Evolutionary conservation across 1,140 invertebrate genomes (phyloP), one percentile per base, ranked within the genome.

Genomic region (Drosophila kepulauana): DNA sequence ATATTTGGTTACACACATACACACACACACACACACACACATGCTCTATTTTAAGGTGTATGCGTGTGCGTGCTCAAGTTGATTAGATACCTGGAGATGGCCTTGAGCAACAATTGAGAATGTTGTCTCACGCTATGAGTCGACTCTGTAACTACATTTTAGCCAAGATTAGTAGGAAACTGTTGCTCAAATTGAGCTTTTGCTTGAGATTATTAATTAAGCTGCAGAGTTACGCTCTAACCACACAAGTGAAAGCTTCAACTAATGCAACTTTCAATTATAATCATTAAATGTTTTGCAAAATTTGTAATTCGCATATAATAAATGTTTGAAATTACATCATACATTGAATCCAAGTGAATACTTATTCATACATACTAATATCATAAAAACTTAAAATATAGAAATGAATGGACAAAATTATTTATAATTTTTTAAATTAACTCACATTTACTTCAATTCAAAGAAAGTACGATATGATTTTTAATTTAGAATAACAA

Each of bases 1-100:
- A 64, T 82, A 82, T 81, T 73, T 45, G 79, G 57, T 74, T 73
- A 81, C 69, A 70, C 59, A 38, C 15, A 11, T 33, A 28, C 30
- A 2, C 10, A 16, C 30, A 30, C 28, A 30, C 30, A 35, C 33
- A 35, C 35, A 38, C 8, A 71, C 63, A 70, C 59, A 41, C 11
- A 8, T 35, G 16, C 33, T 2, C n/a, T 20, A 57, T 52, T 45
- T 75, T 30, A 48, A 59, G 49, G 46, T 67, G 33, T 58, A 54
- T 46, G 11, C 3, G 16, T 49, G 10, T 64, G 49, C 35, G 43
- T 69, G 56, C 30, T 35, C 8, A 56, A 64, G 30, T 71, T 71
- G 54, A 72, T 72, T 66, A 72, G 69, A 66, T 49, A 45, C 10
- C 46, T 7, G n/a, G 5, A 38, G 8, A 8, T 41, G 59, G 49